A percentile compares a stretch with the other conserved stretches of the same genome.
Evolutionary conservation across 2,797 vertebrate species (phyloP).

Genomic region (Sebastes steindachneri): DNA sequence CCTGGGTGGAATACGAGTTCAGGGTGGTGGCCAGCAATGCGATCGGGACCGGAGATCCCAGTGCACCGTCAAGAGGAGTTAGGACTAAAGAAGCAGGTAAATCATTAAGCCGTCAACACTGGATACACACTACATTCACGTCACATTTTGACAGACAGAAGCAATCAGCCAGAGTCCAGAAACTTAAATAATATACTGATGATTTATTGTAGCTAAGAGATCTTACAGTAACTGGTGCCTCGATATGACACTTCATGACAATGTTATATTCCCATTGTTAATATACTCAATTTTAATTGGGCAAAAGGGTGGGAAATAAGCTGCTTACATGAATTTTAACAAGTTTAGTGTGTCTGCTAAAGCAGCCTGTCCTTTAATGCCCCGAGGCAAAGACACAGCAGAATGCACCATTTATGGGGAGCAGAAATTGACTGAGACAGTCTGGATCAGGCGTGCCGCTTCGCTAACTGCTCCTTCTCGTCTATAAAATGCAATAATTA

Average conservation of each 20-base stretch:
- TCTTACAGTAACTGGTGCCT: slow-evolving; percentile 4
- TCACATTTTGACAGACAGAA: slow-evolving; percentile 11
- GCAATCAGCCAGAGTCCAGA: background rate
- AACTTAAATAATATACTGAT: background rate
- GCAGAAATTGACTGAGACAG: slow-evolving; percentile 43
- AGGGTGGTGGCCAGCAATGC: slow-evolving; percentile 94
- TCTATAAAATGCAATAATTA: slow-evolving; percentile 67
- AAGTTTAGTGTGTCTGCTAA: slow-evolving; percentile 67
- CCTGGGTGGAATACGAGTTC: slow-evolving; percentile 99
- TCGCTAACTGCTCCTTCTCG: slow-evolving; percentile 44
- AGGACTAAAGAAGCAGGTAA: slow-evolving; percentile 96
- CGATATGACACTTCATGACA: slow-evolving; percentile 20
- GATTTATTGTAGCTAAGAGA: background rate
- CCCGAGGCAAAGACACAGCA: slow-evolving; percentile 73
- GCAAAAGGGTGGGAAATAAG: slow-evolving; percentile 74
- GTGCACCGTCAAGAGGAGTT: slow-evolving; percentile 89
- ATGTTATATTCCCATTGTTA: slow-evolving; percentile 47
- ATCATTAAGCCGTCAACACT: background rate
- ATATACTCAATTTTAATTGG: slow-evolving; percentile 77
- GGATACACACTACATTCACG: background rate
- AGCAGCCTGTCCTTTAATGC: slow-evolving; percentile 65
- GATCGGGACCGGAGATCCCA: slow-evolving; percentile 96
- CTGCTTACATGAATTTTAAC: slow-evolving; percentile 79
- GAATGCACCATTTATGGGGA: slow-evolving; percentile 78
- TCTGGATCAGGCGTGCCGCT: slow-evolving; percentile 37